Evolutionary conservation across 2,797 vertebrate genomes (phyloP).

Genomic region (Xiphorhynchus erythropygius): DNA sequence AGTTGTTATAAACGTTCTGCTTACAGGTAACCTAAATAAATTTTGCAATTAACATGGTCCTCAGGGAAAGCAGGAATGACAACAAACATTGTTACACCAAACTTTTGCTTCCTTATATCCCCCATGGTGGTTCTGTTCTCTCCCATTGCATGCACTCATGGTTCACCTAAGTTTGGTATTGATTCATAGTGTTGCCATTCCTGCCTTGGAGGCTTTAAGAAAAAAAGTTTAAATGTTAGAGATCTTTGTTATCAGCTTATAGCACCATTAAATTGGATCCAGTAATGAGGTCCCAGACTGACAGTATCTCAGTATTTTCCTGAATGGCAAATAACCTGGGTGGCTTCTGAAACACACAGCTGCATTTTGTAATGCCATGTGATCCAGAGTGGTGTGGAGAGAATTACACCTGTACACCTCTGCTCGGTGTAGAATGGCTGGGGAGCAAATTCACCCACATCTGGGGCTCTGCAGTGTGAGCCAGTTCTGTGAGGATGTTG

Average conservation of each 20-base stretch:
- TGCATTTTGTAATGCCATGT: background rate
- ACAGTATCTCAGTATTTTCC: background rate
- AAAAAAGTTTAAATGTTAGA: background rate
- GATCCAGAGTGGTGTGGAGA: background rate
- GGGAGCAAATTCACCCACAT: accelerated
- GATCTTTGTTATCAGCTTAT: background rate
- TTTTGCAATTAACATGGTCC: background rate
- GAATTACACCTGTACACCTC: background rate
- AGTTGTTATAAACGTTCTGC: background rate
- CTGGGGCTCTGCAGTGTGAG: accelerated
- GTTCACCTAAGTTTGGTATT: background rate
- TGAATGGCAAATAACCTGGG: background rate
- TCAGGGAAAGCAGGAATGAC: background rate
- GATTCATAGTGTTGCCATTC: background rate
- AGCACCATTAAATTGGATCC: background rate
- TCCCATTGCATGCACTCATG: background rate
- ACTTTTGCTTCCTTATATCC: background rate
- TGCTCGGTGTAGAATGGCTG: accelerated
- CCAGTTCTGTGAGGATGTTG: background rate
- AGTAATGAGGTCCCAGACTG: background rate
- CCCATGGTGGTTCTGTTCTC: background rate
- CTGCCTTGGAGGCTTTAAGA: background rate
- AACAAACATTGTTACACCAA: background rate
- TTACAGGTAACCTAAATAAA: background rate
- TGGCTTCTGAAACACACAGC: accelerated